Evolutionary conservation across 2,888 invertebrate species (phyloP).

Genomic region (Papilio demoleus): DNA sequence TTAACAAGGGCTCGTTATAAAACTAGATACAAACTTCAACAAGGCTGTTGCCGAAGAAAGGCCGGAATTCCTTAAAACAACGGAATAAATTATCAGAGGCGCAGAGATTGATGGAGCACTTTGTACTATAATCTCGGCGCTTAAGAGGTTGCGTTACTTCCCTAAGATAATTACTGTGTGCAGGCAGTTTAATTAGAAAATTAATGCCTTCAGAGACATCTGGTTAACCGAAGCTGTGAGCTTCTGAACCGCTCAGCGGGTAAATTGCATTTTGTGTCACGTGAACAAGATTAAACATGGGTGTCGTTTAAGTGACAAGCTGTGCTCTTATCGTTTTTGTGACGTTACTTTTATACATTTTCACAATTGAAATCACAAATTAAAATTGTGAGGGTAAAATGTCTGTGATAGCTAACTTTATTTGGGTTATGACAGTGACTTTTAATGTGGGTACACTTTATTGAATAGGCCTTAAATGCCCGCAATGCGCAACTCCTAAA

Average conservation of each 20-base stretch:
- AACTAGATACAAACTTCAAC: conserved; percentile 38
- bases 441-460: background rate
- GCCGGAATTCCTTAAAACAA: conserved; percentile 27
- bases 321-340: background rate
- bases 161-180: conserved; percentile 42
- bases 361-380: background rate
- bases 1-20: conserved; percentile 44
- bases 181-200: conserved; percentile 43
- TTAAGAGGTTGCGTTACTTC: conserved; percentile 29
- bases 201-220: conserved; percentile 41
- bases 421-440: background rate
- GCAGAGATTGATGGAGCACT: conserved; percentile 17
- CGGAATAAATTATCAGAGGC: conserved; percentile 26
- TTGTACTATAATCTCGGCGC: conserved; percentile 27
- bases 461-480: background rate
- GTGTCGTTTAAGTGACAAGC: background rate
- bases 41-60: conserved; percentile 18
- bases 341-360: background rate
- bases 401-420: background rate
- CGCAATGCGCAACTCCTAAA: background rate
- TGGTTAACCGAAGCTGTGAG: conserved; percentile 32
- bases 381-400: background rate
- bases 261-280: conserved; percentile 31
- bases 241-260: conserved; percentile 33
- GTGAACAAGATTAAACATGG: conserved; percentile 18